Evolutionary conservation across 2,797 vertebrate species (phyloP).

Genomic region (Acanthis flammea): DNA sequence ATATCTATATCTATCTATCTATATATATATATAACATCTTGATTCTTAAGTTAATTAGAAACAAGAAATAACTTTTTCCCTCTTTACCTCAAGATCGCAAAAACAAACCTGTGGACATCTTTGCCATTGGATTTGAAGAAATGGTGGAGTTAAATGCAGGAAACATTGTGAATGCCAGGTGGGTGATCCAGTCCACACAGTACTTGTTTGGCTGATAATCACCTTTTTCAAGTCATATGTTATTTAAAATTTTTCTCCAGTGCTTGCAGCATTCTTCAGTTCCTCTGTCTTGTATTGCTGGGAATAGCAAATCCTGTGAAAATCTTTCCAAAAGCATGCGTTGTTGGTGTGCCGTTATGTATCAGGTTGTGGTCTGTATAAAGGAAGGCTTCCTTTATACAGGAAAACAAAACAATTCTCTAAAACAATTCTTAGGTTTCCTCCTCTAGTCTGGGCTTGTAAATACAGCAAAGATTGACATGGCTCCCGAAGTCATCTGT

Average conservation of each 20-base stretch:
- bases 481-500: background rate
- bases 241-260: background rate
- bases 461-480: background rate
- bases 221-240: background rate
- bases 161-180: conserved; percentile 98
- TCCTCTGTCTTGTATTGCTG: background rate
- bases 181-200: background rate
- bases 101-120: conserved; percentile 91
- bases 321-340: background rate
- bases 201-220: background rate
- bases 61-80: background rate
- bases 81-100: conserved; percentile 82
- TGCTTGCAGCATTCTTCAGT: background rate
- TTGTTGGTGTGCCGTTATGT: background rate
- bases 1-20: too few species aligned
- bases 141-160: conserved; percentile 99
- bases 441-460: background rate
- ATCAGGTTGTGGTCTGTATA: background rate
- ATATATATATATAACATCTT: background rate
- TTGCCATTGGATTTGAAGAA: conserved; percentile 99
- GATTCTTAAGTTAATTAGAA: background rate
- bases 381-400: background rate
- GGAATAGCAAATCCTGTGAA: background rate
- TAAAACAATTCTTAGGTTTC: background rate
- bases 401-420: too few species aligned